A percentile compares a stretch with the other conserved stretches of the same genome.
Evolutionary conservation across 2,888 invertebrate species (phyloP).

Genomic region (Phorcus lineatus): DNA sequence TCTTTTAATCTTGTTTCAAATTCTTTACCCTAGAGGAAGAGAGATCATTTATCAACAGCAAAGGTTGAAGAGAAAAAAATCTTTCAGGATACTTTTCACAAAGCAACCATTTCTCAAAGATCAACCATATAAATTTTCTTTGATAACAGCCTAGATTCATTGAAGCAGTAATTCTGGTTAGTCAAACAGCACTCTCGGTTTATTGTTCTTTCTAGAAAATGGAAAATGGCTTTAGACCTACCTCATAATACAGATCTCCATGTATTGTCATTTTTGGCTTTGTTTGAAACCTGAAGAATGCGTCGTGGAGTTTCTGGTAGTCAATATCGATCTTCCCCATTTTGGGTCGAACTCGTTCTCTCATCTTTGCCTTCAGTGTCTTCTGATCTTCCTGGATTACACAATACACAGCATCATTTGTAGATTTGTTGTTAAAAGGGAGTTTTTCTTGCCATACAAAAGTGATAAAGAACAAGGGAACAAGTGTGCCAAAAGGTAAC

Average conservation of each 20-base stretch:
- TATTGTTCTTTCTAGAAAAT: not conserved
- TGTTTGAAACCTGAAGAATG: conserved; percentile 99
- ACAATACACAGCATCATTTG: not conserved
- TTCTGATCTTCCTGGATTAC: conserved; percentile 73
- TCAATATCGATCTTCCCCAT: conserved; percentile 99
- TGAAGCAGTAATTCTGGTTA: too few relatives aligned
- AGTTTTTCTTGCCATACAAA: too few relatives aligned
- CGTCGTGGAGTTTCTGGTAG: conserved; percentile 99
- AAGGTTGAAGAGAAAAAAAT: too few relatives aligned
- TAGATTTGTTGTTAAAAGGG: not conserved
- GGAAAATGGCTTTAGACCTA: conserved; percentile 39
- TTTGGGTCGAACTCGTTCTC: conserved; percentile 96
- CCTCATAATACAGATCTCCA: conserved; percentile 97
- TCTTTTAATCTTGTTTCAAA: conserved; percentile 97
- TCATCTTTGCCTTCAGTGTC: conserved; percentile 91
- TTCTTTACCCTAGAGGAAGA: conserved; percentile 86
- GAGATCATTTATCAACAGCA: not conserved
- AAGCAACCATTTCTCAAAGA: not conserved
- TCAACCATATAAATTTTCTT: too few relatives aligned
- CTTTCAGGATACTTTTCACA: not conserved
- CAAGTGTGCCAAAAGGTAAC: too few relatives aligned
- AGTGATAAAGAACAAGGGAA: too few relatives aligned
- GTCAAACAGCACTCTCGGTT: too few relatives aligned
- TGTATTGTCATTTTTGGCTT: conserved; percentile 99
- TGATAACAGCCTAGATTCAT: too few relatives aligned